These are phyloP conservation scores for Caenorhabditis sp. DNA, from an alignment of 2,888 invertebrate genomes.

Conservation along the genomic window DNA sequence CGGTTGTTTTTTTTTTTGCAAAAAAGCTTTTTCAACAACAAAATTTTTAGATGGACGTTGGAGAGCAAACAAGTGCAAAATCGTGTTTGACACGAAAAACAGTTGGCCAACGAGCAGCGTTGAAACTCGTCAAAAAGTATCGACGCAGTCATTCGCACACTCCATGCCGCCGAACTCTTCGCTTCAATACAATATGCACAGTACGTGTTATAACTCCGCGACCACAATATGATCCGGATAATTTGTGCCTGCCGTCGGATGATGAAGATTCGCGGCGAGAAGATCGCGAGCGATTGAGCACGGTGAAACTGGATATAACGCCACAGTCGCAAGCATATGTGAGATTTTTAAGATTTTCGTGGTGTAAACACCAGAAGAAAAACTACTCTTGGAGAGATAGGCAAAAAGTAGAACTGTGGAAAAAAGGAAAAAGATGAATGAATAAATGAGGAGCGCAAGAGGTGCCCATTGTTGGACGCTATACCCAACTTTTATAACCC, in stretches of 20 bases:
- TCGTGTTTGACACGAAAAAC: slow-evolving; percentile 17
- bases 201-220: slow-evolving; percentile 33
- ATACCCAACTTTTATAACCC: too few relatives aligned
- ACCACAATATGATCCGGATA: slow-evolving; percentile 21
- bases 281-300: slow-evolving; percentile 22
- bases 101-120: slow-evolving; percentile 3
- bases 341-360: background rate
- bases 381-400: too few relatives aligned
- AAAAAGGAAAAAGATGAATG: too few relatives aligned
- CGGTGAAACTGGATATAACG: slow-evolving; percentile 16
- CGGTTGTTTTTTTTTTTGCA: slow-evolving; percentile 4
- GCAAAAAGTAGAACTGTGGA: too few relatives aligned
- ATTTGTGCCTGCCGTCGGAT: slow-evolving; percentile 19
- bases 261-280: slow-evolving; percentile 13
- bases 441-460: too few relatives aligned
- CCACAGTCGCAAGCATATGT: slow-evolving; percentile 20
- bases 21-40: too few relatives aligned
- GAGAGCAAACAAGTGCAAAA: slow-evolving; percentile 11
- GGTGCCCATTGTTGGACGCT: too few relatives aligned
- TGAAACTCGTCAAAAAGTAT: slow-evolving; percentile 15
- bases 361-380: too few relatives aligned
- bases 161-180: background rate
- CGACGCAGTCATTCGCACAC: slow-evolving; percentile 2
- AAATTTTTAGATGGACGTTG: slow-evolving; percentile 27
- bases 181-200: slow-evolving; percentile 24